Evolutionary conservation across 2,888 invertebrate species (phyloP).

Genomic region (Kryphioiulus occultus): DNA sequence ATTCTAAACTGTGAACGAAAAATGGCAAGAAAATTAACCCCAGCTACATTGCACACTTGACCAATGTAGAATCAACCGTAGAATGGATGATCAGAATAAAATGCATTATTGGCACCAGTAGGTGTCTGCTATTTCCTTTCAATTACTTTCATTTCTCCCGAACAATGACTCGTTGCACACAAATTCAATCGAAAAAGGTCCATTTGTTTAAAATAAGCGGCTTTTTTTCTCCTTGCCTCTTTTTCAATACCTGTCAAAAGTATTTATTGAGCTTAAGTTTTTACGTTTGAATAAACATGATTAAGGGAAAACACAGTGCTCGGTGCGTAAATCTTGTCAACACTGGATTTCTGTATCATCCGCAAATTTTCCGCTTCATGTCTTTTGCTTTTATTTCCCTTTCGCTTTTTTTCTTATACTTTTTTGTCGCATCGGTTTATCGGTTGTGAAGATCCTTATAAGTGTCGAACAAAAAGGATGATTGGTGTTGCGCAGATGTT

Average conservation of each 20-base stretch:
- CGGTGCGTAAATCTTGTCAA: conserved; percentile 21
- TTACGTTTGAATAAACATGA: conserved; percentile 25
- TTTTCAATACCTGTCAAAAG: conserved; percentile 6
- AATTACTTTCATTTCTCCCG: neutral
- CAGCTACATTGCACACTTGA: too few species aligned
- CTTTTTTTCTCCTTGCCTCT: neutral
- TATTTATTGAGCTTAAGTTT: conserved; percentile 29
- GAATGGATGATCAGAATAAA: neutral
- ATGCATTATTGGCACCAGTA: neutral
- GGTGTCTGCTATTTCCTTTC: neutral
- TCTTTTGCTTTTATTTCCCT: conserved; percentile 11
- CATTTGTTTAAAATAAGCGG: neutral
- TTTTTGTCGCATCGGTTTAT: conserved; percentile 14
- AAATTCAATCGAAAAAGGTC: conserved; percentile 4
- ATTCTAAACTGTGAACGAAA: too few species aligned
- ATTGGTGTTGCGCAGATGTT: conserved; percentile 35
- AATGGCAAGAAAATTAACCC: too few species aligned
- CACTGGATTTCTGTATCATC: conserved; percentile 35
- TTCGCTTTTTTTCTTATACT: neutral
- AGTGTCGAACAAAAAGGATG: conserved; percentile 35
- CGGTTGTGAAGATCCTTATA: conserved; percentile 31
- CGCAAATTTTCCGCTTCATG: conserved; percentile 18
- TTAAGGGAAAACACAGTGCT: conserved; percentile 30
- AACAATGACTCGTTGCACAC: neutral
- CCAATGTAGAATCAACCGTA: too few species aligned